phyloP scores from a whole-genome alignment of 1,140 invertebrate genomes.

The Bactericera cockerelli region DNA sequence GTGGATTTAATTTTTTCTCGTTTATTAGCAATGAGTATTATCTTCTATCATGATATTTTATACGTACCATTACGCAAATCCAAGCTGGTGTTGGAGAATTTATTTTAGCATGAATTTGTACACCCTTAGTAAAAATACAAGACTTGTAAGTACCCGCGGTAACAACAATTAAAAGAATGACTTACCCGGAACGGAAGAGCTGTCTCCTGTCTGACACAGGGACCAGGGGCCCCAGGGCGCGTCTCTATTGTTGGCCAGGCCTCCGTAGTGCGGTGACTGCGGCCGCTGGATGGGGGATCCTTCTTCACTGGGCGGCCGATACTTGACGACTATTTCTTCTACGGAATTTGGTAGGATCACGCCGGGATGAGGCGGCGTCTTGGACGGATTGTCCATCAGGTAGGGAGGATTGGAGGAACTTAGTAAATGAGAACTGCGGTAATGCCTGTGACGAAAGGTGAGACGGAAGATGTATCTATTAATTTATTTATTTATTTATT shows the following conservation, averaged over 20 bases:
- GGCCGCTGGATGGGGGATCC: conserved; percentile 31
- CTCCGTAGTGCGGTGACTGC: conserved; percentile 27
- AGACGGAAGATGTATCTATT: conserved; percentile 20
- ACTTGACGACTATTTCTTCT: conserved; percentile 32
- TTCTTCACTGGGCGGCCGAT: conserved; percentile 51
- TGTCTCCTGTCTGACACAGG: conserved; percentile 7
- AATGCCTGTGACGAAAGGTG: conserved; percentile 22
- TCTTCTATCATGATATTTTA: too few relatives aligned
- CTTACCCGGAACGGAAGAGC: background rate
- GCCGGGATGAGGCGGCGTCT: conserved; percentile 31
- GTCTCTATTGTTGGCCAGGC: conserved; percentile 23
- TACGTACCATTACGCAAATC: too few relatives aligned
- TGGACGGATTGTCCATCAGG: conserved; percentile 37
- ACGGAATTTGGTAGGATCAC: conserved; percentile 22
- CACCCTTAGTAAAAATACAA: too few relatives aligned
- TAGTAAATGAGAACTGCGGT: conserved; percentile 36
- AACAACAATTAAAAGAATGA: too few relatives aligned
- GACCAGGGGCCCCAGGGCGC: conserved; percentile 50
- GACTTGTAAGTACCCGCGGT: too few relatives aligned
- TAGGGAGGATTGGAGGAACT: conserved; percentile 53
- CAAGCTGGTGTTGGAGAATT: too few relatives aligned
- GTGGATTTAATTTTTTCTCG: too few relatives aligned
- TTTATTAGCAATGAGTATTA: too few relatives aligned
- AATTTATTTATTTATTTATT: too few relatives aligned
- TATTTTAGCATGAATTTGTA: too few relatives aligned